phyloP scores from a whole-genome alignment of 2,797 vertebrate species.

The Rhinogobio ventralis region DNA sequence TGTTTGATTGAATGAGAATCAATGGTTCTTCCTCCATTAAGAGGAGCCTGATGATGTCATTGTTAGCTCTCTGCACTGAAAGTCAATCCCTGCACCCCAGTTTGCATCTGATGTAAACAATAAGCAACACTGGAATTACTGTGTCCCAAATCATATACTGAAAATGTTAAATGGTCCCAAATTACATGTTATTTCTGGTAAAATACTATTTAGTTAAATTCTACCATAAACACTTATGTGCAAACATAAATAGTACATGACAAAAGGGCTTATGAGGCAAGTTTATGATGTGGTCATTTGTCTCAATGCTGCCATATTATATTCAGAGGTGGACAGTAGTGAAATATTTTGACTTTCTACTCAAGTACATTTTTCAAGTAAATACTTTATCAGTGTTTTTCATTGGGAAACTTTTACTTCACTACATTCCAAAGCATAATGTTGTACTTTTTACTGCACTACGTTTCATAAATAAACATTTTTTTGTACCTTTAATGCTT shows the following conservation, averaged over 20 bases:
- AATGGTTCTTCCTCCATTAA: constrained; percentile 13
- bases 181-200: background rate
- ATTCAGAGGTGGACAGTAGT: background rate
- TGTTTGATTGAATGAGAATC: constrained; percentile 15
- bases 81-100: background rate
- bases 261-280: background rate
- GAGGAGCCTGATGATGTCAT: constrained; percentile 22
- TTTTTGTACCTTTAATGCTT: too few species aligned
- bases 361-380: too few species aligned
- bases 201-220: background rate
- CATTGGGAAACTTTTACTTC: too few species aligned
- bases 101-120: background rate
- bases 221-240: background rate
- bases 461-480: too few species aligned
- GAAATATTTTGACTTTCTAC: too few species aligned
- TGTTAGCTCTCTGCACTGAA: background rate
- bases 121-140: background rate
- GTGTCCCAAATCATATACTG: background rate
- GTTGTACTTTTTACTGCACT: too few species aligned
- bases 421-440: too few species aligned
- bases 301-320: background rate
- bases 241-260: background rate
- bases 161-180: background rate
- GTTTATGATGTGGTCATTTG: background rate
- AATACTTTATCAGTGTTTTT: too few species aligned